Conservation (phyloP, 2,888 invertebrate species). For the Craniophora ligustri region DNA sequence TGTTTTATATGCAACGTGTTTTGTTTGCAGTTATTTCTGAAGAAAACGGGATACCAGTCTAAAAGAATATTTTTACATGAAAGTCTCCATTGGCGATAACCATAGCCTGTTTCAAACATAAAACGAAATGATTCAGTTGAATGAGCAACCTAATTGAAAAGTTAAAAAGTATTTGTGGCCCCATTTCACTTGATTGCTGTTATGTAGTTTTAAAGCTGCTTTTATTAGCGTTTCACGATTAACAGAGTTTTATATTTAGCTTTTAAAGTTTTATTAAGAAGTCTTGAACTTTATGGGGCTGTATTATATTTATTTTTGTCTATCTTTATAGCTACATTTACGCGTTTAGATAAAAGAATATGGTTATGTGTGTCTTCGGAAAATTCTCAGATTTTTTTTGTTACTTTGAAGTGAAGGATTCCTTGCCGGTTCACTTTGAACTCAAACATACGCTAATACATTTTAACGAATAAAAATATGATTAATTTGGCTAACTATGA, state of each 20-base stretch:
- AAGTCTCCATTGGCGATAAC: not conserved
- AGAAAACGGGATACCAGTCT: no score
- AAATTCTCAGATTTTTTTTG: not conserved
- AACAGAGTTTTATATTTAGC: slow-evolving; percentile 18
- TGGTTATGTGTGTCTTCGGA: not conserved
- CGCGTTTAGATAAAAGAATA: not conserved
- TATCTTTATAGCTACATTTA: slow-evolving; percentile 1
- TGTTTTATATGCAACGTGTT: no score
- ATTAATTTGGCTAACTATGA: no score
- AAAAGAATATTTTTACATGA: not conserved
- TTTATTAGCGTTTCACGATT: slow-evolving; percentile 25
- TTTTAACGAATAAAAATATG: no score
- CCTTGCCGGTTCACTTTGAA: no score
- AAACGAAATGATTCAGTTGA: slow-evolving; percentile 20
- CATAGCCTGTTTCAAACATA: slow-evolving; percentile 26
- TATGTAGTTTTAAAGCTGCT: slow-evolving; percentile 17
- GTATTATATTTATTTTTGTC: slow-evolving; percentile 9
- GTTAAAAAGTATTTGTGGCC: slow-evolving; percentile 27
- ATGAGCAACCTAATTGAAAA: slow-evolving; percentile 36
- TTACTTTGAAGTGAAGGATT: not conserved
- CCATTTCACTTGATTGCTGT: slow-evolving; percentile 23
- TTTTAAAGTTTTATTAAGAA: slow-evolving; percentile 19
- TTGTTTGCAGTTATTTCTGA: no score
- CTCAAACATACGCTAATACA: no score
- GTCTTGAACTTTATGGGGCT: slow-evolving; percentile 18